Evolutionary conservation across 2,888 invertebrate genomes (phyloP).

Genomic region (Cataglyphis rosenhaueri): DNA sequence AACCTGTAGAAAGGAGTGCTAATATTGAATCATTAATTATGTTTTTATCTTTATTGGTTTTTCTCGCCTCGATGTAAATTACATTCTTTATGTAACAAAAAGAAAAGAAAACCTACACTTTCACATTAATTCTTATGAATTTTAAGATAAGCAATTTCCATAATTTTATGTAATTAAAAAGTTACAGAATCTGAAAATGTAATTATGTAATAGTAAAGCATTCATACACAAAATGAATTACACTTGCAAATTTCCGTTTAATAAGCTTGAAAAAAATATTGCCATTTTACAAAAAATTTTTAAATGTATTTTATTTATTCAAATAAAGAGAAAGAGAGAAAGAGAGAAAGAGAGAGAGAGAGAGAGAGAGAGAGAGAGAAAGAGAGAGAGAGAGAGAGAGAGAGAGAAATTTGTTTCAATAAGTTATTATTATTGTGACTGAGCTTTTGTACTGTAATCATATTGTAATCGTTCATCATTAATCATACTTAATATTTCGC

Average conservation of each 20-base stretch:
- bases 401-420: background rate
- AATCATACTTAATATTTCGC: slow-evolving; percentile 29
- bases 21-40: slow-evolving; percentile 40
- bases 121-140: background rate
- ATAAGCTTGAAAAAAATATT: background rate
- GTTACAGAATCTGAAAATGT: background rate
- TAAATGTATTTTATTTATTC: background rate
- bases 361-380: too few species aligned
- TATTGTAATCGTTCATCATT: slow-evolving; percentile 8
- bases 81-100: background rate
- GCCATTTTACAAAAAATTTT: background rate
- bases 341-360: background rate
- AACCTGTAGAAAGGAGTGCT: slow-evolving; percentile 34
- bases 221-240: background rate
- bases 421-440: background rate
- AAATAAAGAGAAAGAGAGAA: background rate
- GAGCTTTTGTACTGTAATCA: slow-evolving; percentile 1
- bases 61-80: slow-evolving; percentile 35
- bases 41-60: slow-evolving; percentile 34
- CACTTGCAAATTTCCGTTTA: background rate
- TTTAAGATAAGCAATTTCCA: background rate
- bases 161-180: background rate
- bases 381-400: background rate
- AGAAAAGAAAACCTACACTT: background rate
- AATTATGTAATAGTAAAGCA: background rate